Evolutionary conservation across 2,888 invertebrate genomes (phyloP).

Genomic region (Oithona nana): DNA sequence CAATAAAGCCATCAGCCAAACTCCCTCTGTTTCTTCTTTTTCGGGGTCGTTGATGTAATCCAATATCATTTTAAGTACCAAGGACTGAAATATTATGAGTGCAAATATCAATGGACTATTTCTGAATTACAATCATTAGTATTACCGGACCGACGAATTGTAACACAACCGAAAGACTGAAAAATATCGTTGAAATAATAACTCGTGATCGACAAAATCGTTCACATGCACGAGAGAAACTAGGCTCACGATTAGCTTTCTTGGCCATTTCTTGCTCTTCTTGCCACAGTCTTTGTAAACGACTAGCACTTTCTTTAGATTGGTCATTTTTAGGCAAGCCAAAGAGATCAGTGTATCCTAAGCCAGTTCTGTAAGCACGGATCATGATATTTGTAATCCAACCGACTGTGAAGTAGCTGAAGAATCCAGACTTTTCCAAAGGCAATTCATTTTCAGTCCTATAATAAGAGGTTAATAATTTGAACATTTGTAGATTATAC

Average conservation of each 20-base stretch:
- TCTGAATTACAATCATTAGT: too few species aligned
- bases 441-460: neutral
- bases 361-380: slow-evolving; percentile 27
- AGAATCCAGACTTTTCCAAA: slow-evolving; percentile 24
- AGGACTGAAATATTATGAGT: slow-evolving; percentile 22
- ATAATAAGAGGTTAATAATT: neutral
- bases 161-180: slow-evolving; percentile 24
- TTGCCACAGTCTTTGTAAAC: slow-evolving; percentile 27
- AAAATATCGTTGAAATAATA: slow-evolving; percentile 25
- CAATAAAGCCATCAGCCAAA: slow-evolving; percentile 24
- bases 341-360: slow-evolving; percentile 23
- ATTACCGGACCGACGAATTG: slow-evolving; percentile 30
- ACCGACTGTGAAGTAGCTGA: slow-evolving; percentile 27
- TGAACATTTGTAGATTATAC: neutral
- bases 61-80: slow-evolving; percentile 22
- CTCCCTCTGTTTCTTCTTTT: slow-evolving; percentile 24
- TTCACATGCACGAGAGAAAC: slow-evolving; percentile 26
- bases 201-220: slow-evolving; percentile 26
- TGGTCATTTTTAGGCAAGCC: slow-evolving; percentile 24
- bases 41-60: slow-evolving; percentile 22
- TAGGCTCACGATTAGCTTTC: slow-evolving; percentile 24
- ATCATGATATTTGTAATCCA: slow-evolving; percentile 30
- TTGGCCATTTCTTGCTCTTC: slow-evolving; percentile 25
- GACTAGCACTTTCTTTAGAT: slow-evolving; percentile 24
- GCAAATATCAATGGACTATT: too few species aligned